Conservation (phyloP, 37 sponge, comb jelly and placozoan species). For the Geodia barretti region DNA sequence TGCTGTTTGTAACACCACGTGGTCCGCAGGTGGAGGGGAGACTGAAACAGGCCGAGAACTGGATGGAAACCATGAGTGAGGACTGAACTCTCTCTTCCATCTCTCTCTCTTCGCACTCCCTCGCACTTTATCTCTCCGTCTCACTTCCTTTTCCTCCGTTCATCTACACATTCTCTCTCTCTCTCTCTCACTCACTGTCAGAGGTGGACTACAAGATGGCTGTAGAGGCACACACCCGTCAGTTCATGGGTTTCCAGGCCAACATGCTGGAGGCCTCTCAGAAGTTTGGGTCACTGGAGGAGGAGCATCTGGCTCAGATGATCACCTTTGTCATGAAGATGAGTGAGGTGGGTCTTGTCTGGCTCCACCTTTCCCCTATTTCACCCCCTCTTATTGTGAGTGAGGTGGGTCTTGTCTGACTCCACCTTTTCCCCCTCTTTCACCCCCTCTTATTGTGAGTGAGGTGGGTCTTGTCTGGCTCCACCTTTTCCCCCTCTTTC, state of each 20-base stretch:
- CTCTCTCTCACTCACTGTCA: background rate
- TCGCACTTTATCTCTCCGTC: background rate
- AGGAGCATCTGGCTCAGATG: slow-evolving; percentile 66
- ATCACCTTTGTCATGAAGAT: slow-evolving; percentile 43
- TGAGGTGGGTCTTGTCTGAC: slow-evolving; percentile 3
- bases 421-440: no score
- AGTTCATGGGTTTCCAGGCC: slow-evolving; percentile 43
- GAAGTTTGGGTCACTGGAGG: slow-evolving; percentile 69
- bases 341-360: slow-evolving; percentile 1
- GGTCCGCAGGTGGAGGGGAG: slow-evolving; percentile 25
- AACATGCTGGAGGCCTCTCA: slow-evolving; percentile 49
- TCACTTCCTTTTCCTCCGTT: background rate
- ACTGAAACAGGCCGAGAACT: slow-evolving; percentile 24
- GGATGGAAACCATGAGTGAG: slow-evolving; percentile 39
- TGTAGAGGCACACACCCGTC: slow-evolving; percentile 13
- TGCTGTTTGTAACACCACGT: background rate
- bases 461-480: slow-evolving; percentile 6
- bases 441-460: no score
- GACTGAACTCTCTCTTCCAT: background rate
- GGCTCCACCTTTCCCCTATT: no score
- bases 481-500: no score
- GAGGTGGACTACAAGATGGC: slow-evolving; percentile 38
- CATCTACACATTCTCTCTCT: background rate
- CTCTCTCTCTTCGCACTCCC: slow-evolving; percentile 9
- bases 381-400: no score